phyloP scores from a whole-genome alignment of 2,888 invertebrate species.

The Vesta saturnalis region DNA sequence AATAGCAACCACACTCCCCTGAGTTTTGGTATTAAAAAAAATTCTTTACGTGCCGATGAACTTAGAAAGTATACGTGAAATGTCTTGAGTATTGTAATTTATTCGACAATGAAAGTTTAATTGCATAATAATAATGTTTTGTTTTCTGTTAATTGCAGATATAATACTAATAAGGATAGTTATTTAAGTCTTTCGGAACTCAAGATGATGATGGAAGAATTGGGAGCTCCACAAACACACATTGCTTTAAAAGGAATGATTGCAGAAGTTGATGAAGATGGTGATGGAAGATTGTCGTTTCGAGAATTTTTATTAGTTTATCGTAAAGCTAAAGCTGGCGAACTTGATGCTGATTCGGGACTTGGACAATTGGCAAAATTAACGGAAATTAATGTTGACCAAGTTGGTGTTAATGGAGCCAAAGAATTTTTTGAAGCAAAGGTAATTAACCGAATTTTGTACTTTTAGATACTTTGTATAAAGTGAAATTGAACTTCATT shows the following conservation, averaged over 20 bases:
- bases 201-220: conserved; percentile 96
- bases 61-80: not conserved
- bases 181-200: conserved; percentile 89
- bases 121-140: not conserved
- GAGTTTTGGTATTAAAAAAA: too few species aligned
- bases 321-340: conserved; percentile 91
- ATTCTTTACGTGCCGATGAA: not conserved
- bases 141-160: conserved; percentile 71
- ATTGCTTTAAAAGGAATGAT: conserved; percentile 95
- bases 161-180: conserved; percentile 89
- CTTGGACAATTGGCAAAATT: conserved; percentile 85
- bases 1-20: not conserved
- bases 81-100: not conserved
- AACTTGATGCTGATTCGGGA: conserved; percentile 87
- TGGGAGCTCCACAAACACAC: conserved; percentile 96
- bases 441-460: conserved; percentile 66
- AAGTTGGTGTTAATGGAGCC: conserved; percentile 94
- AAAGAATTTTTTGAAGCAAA: conserved; percentile 97
- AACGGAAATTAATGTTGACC: conserved; percentile 92
- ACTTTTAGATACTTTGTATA: too few species aligned
- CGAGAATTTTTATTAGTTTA: conserved; percentile 86
- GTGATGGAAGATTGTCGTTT: conserved; percentile 88
- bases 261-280: conserved; percentile 88
- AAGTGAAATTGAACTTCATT: too few species aligned
- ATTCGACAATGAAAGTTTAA: not conserved